These are phyloP conservation scores for Sylvilagus floridanus DNA, from an alignment of 2,797 vertebrate genomes.

Conservation along the genomic window DNA sequence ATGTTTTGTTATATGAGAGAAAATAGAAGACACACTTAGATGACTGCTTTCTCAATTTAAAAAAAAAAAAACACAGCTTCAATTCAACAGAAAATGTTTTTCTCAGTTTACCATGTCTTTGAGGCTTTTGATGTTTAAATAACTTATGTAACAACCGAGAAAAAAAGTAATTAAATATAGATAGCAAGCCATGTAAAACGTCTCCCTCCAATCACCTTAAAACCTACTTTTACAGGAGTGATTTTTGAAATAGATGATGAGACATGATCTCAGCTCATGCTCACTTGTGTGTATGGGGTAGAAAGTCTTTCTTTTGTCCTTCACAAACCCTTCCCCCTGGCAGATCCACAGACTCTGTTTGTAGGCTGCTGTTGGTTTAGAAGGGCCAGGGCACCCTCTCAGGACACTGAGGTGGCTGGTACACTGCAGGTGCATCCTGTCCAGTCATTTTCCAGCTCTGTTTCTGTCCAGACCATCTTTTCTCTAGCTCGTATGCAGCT, in stretches of 20 bases:
- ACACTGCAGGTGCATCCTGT: neutral
- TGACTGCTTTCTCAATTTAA: constrained; percentile 75
- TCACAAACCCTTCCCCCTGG: neutral
- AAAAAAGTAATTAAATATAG: constrained; percentile 71
- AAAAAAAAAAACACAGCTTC: constrained; percentile 72
- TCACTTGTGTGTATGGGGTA: neutral
- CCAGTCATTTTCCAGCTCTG: neutral
- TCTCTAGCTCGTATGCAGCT: neutral
- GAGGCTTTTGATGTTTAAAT: constrained; percentile 74
- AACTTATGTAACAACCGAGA: constrained; percentile 59
- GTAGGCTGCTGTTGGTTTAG: neutral
- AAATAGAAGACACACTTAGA: constrained; percentile 83
- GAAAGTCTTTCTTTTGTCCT: constrained; percentile 50
- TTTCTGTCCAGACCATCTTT: neutral
- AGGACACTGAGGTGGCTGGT: neutral
- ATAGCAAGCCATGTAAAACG: constrained; percentile 55
- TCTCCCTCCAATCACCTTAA: constrained; percentile 12
- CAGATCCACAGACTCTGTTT: neutral
- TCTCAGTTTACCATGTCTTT: constrained; percentile 72
- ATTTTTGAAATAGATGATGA: constrained; percentile 60
- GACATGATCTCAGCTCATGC: neutral
- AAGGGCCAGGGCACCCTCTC: neutral
- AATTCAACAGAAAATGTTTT: constrained; percentile 77
- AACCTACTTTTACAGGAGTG: constrained; percentile 17
- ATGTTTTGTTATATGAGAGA: constrained; percentile 77